These are phyloP conservation scores for Perdita meconis DNA, from an alignment of 2,888 invertebrate genomes.

Conservation along the genomic window DNA sequence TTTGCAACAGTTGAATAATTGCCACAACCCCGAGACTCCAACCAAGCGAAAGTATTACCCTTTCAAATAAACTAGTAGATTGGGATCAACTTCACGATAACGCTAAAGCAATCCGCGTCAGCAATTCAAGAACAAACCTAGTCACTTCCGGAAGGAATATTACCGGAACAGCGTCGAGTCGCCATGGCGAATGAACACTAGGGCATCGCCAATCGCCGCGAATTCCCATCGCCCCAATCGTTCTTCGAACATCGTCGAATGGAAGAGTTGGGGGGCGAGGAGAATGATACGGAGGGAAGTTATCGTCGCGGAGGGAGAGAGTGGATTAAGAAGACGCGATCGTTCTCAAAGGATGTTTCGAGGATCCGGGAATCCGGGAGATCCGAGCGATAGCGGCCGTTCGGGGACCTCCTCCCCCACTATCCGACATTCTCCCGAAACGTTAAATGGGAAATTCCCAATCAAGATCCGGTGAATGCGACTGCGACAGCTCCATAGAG, in stretches of 20 bases:
- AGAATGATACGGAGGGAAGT: slow-evolving; percentile 24
- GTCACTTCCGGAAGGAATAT: too few species aligned
- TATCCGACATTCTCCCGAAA: slow-evolving; percentile 30
- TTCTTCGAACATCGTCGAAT: not conserved
- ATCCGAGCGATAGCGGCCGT: not conserved
- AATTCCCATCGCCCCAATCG: not conserved
- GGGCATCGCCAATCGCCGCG: not conserved
- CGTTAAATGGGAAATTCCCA: slow-evolving; percentile 47
- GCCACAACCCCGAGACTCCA: too few species aligned
- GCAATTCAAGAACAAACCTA: too few species aligned
- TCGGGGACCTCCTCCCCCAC: too few species aligned
- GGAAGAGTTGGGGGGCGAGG: not conserved
- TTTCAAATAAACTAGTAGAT: too few species aligned
- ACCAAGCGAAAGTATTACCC: too few species aligned
- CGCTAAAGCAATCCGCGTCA: too few species aligned
- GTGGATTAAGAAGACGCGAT: not conserved
- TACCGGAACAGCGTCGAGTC: slow-evolving; percentile 32
- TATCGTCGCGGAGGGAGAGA: too few species aligned
- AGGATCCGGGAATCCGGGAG: slow-evolving; percentile 7
- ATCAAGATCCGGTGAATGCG: slow-evolving; percentile 46
- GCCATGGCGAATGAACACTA: slow-evolving; percentile 35
- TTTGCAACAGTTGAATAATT: too few species aligned
- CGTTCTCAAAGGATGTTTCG: not conserved
- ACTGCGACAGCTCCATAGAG: slow-evolving; percentile 57
- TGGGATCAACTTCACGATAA: too few species aligned